Percentiles rank a stretch among this genome's conserved stretches.
Evolutionary conservation across 1,140 invertebrate genomes (phyloP).

Genomic region (Subanguina moxae): DNA sequence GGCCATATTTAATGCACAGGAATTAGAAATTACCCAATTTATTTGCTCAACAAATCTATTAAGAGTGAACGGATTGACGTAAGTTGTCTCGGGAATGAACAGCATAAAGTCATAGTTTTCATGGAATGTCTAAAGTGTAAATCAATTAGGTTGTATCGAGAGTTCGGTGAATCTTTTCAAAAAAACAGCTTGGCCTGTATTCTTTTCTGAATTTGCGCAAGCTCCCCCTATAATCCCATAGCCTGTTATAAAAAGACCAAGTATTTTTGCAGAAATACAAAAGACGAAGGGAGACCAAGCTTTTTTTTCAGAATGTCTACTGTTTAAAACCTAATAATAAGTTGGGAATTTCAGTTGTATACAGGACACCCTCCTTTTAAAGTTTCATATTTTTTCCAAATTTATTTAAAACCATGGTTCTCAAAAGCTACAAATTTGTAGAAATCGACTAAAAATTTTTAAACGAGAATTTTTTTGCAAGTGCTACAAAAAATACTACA

Average conservation of each 20-base stretch:
- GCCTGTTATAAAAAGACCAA: neutral
- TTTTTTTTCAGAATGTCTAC: neutral
- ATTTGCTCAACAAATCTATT: slow-evolving; percentile 31
- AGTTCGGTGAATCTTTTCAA: neutral
- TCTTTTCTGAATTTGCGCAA: neutral
- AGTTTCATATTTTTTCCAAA: too few relatives aligned
- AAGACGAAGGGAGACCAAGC: neutral
- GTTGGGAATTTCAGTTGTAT: too few relatives aligned
- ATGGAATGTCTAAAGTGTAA: slow-evolving; percentile 44
- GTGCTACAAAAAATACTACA: too few relatives aligned
- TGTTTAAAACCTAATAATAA: too few relatives aligned
- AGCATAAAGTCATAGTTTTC: slow-evolving; percentile 57
- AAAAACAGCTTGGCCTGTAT: neutral
- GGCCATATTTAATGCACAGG: too few relatives aligned
- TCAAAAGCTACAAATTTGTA: too few relatives aligned
- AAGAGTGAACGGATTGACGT: slow-evolving; percentile 56
- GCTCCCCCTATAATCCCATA: neutral
- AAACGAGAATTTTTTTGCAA: too few relatives aligned
- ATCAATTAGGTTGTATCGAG: neutral
- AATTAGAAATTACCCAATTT: slow-evolving; percentile 42
- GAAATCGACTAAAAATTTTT: too few relatives aligned
- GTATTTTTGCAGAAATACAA: neutral
- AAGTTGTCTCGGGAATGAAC: slow-evolving; percentile 53
- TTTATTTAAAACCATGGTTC: too few relatives aligned
- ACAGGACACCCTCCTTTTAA: too few relatives aligned